phyloP scores from a whole-genome alignment of 2,113 vertebrate species.

The Pomatorhinus ruficollis region DNA sequence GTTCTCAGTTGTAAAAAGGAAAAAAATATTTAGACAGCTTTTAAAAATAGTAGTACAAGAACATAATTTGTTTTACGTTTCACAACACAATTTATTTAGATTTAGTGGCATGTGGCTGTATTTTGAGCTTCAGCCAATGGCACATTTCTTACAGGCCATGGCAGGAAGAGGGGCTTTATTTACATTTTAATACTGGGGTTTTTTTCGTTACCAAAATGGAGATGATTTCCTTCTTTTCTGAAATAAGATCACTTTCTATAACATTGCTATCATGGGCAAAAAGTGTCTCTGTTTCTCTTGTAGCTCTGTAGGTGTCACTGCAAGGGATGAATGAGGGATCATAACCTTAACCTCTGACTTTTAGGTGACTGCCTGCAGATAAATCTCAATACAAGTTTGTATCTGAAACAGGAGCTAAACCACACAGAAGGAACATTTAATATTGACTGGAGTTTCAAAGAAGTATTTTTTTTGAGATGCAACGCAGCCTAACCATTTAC shows the following conservation, averaged over 20 bases:
- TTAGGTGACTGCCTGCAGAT: not conserved
- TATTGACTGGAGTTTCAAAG: not conserved
- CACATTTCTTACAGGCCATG: not conserved
- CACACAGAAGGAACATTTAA: not conserved
- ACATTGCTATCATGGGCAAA: not conserved
- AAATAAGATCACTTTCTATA: not conserved
- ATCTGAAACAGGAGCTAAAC: not conserved
- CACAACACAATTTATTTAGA: not conserved
- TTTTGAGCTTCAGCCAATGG: not conserved
- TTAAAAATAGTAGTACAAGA: slow-evolving; percentile 18
- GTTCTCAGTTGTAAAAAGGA: not conserved
- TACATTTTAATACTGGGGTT: not conserved
- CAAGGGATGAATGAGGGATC: not conserved
- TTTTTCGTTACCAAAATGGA: not conserved
- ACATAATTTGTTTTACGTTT: not conserved
- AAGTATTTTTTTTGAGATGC: not conserved
- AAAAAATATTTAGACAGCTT: slow-evolving; percentile 48
- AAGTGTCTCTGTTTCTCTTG: not conserved
- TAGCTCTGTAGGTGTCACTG: not conserved
- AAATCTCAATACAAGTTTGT: not conserved
- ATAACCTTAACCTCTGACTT: not conserved
- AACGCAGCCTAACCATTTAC: not conserved
- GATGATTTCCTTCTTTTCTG: not conserved
- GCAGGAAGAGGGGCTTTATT: not conserved
- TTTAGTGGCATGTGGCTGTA: not conserved